A percentile compares a stretch with the other conserved stretches of the same genome.
Evolutionary conservation across 2,888 invertebrate species (phyloP).

Genomic region (Microctonus aethiopoides): DNA sequence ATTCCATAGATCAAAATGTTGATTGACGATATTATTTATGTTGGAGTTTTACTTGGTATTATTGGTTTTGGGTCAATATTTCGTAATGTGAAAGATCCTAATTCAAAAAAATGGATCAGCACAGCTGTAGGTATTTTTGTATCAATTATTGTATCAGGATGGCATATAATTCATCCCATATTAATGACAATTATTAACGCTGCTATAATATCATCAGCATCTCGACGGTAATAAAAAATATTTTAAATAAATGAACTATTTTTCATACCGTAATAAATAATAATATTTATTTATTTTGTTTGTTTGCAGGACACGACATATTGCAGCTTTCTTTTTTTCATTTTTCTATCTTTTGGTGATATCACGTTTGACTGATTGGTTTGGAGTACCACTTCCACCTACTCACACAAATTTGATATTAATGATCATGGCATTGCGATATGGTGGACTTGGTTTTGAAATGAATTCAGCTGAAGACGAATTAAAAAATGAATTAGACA

Average conservation of each 20-base stretch:
- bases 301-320: conserved; percentile 78
- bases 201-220: conserved; percentile 69
- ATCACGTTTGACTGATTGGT: conserved; percentile 82
- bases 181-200: conserved; percentile 73
- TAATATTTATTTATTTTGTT: no score
- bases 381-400: conserved; percentile 82
- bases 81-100: conserved; percentile 69
- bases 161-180: conserved; percentile 71
- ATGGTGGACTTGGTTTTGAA: conserved; percentile 93
- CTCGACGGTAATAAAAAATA: conserved; percentile 56
- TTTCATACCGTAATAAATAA: no score
- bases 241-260: neutral
- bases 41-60: conserved; percentile 75
- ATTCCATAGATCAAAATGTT: conserved; percentile 73
- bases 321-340: conserved; percentile 81
- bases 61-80: conserved; percentile 78
- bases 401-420: conserved; percentile 92
- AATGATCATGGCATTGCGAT: conserved; percentile 91
- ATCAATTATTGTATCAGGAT: conserved; percentile 72
- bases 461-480: conserved; percentile 76
- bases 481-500: conserved; percentile 67
- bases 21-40: conserved; percentile 80
- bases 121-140: conserved; percentile 73
- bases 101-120: conserved; percentile 71
- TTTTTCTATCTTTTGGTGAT: conserved; percentile 87